Percentiles rank a stretch among this genome's conserved stretches.
Conservation (phyloP, 2,113 vertebrate genomes). For the Catagonus wagneri region DNA sequence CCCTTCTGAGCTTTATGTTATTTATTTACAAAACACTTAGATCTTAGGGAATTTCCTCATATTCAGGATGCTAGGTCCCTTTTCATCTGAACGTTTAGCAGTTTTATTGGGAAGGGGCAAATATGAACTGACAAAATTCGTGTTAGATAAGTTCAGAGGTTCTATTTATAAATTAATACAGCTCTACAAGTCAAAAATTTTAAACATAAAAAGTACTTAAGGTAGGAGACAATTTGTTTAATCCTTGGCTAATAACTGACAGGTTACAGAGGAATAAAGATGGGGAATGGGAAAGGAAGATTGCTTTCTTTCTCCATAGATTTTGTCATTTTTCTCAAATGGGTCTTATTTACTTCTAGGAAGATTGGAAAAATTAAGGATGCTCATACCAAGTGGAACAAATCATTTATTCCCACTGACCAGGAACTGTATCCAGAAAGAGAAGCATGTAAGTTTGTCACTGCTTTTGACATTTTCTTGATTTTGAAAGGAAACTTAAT, state of each 20-base stretch:
- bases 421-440: constrained; percentile 51
- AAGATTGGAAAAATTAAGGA: constrained; percentile 60
- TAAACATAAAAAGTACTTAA: constrained; percentile 38
- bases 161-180: constrained; percentile 23
- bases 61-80: constrained; percentile 45
- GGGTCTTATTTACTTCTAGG: constrained; percentile 59
- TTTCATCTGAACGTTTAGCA: constrained; percentile 58
- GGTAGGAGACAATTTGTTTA: constrained; percentile 20
- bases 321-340: constrained; percentile 54
- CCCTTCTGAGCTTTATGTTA: constrained; percentile 30
- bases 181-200: not conserved
- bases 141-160: constrained; percentile 3
- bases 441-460: constrained; percentile 60
- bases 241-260: constrained; percentile 43
- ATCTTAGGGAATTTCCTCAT: not conserved
- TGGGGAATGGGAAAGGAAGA: not conserved
- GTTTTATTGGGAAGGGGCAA: constrained; percentile 40
- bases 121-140: constrained; percentile 40
- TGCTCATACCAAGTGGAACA: constrained; percentile 36
- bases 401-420: constrained; percentile 45
- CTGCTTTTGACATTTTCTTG: constrained; percentile 49
- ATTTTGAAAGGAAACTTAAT: constrained; percentile 63
- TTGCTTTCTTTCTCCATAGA: constrained; percentile 15
- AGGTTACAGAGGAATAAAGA: constrained; percentile 33
- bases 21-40: constrained; percentile 39